Evolutionary conservation across 2,797 vertebrate genomes (phyloP).

Genomic region (Scyliorhinus canicula): DNA sequence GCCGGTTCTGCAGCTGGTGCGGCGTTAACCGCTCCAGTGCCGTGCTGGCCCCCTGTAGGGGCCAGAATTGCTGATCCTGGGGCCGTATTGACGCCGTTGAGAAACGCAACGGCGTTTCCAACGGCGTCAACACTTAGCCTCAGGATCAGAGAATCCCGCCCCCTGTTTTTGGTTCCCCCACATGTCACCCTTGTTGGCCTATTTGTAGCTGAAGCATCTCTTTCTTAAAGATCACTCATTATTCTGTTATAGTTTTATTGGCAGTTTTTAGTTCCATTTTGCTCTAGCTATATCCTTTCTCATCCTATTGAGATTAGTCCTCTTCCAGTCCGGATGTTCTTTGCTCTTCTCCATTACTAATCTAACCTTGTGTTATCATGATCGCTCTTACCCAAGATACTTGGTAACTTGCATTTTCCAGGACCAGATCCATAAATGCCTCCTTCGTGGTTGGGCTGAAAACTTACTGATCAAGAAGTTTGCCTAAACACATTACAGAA

Average conservation of each 20-base stretch:
- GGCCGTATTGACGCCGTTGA: too few relatives aligned
- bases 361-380: background rate
- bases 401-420: background rate
- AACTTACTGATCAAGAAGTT: background rate
- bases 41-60: too few relatives aligned
- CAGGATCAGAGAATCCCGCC: too few relatives aligned
- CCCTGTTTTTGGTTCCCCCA: background rate
- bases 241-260: background rate
- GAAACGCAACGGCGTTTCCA: too few relatives aligned
- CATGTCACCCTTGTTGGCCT: background rate
- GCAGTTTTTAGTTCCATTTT: background rate
- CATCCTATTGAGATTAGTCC: background rate
- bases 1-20: too few relatives aligned
- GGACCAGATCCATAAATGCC: background rate
- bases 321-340: background rate
- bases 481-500: background rate
- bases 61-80: too few relatives aligned
- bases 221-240: background rate
- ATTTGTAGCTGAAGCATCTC: background rate
- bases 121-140: too few relatives aligned
- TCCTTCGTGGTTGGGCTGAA: background rate
- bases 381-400: background rate
- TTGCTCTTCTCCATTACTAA: background rate
- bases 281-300: background rate
- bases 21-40: too few relatives aligned